Evolutionary conservation across 2,888 invertebrate species (phyloP).

Genomic region (Aspidiotus rigidus): DNA sequence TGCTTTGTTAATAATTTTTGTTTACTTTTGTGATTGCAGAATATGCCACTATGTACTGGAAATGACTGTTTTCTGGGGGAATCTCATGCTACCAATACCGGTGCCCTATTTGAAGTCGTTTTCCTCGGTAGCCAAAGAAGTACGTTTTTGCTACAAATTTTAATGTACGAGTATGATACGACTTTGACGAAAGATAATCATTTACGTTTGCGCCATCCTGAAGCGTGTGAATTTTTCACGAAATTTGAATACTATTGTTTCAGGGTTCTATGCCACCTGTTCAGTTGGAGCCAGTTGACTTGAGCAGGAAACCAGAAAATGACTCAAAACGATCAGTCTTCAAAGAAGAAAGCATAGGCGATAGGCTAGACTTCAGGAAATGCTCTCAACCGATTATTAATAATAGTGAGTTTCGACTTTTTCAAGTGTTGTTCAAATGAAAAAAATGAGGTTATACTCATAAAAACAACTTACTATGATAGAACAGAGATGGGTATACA

Average conservation of each 20-base stretch:
- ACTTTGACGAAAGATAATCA: no score
- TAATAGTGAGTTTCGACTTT: no score
- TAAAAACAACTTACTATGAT: no score
- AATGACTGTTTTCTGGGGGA: constrained; percentile 32
- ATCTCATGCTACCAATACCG: constrained; percentile 30
- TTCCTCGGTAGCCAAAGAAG: constrained; percentile 24
- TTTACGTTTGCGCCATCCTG: no score
- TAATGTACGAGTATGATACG: no score
- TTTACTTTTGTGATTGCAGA: constrained; percentile 9
- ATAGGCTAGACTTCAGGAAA: background rate
- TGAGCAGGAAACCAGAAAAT: constrained; percentile 25
- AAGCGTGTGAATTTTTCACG: no score
- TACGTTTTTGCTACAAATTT: background rate
- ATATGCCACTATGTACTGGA: constrained; percentile 27
- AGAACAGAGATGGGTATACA: no score
- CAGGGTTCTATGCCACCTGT: constrained; percentile 32
- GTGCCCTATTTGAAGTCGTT: constrained; percentile 24
- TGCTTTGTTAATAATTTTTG: background rate
- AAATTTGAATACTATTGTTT: background rate
- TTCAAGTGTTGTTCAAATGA: no score
- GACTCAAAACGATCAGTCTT: constrained; percentile 5
- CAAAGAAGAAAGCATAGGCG: background rate
- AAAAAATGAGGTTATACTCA: no score
- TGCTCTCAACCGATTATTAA: no score
- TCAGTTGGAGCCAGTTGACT: constrained; percentile 27